These are phyloP conservation scores for Monomorium pharaonis DNA, from an alignment of 1,140 invertebrate species.

Conservation along the genomic window DNA sequence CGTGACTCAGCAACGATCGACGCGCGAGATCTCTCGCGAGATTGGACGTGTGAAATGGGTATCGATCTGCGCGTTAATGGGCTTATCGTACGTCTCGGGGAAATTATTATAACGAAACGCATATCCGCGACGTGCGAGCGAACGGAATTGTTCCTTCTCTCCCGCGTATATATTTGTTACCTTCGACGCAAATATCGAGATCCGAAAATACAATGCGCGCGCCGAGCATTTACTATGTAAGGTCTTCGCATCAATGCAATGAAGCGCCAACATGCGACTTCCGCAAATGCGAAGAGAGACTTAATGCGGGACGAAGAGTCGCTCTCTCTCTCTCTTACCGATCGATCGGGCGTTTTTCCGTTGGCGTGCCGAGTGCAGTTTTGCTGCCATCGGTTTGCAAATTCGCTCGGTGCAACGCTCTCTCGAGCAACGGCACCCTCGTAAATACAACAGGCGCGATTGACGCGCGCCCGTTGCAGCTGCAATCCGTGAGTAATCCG, in stretches of 20 bases:
- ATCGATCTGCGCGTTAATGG: slow-evolving; percentile 51
- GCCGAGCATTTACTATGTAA: neutral
- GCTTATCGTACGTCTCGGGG: slow-evolving; percentile 38
- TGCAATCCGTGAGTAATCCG: slow-evolving; percentile 64
- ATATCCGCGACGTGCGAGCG: neutral
- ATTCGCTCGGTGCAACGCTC: slow-evolving; percentile 61
- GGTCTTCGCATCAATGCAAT: slow-evolving; percentile 9
- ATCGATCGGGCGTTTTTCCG: slow-evolving; percentile 23
- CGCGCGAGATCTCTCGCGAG: slow-evolving; percentile 48
- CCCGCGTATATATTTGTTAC: neutral
- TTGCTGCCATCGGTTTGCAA: slow-evolving; percentile 55
- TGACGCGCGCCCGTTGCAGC: slow-evolving; percentile 66
- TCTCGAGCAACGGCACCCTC: slow-evolving; percentile 44
- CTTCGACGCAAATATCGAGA: neutral
- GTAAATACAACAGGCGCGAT: slow-evolving; percentile 65
- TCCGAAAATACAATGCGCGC: slow-evolving; percentile 17
- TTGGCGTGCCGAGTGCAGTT: slow-evolving; percentile 35
- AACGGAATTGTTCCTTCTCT: neutral
- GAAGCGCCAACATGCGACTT: slow-evolving; percentile 9
- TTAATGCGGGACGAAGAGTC: slow-evolving; percentile 31
- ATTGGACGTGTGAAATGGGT: slow-evolving; percentile 69
- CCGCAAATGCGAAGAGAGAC: slow-evolving; percentile 42
- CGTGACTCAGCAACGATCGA: slow-evolving; percentile 66
- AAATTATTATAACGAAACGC: slow-evolving; percentile 54
- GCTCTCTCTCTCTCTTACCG: neutral